These are phyloP conservation scores for Itoplectis maculator DNA, from an alignment of 2,888 invertebrate species.

Conservation along the genomic window DNA sequence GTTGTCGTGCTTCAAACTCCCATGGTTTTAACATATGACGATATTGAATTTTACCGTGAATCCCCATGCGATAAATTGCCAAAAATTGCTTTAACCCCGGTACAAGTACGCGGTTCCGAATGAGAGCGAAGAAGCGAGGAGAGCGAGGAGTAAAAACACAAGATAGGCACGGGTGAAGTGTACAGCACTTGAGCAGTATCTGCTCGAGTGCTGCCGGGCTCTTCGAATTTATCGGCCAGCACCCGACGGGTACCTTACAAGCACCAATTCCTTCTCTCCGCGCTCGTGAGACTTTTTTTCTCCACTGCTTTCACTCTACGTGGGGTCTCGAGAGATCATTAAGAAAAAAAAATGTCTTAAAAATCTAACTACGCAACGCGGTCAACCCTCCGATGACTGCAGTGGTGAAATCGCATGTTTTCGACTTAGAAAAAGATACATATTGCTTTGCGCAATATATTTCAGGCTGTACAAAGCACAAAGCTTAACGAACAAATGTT, in stretches of 20 bases:
- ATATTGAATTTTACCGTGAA: constrained; percentile 33
- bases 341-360: background rate
- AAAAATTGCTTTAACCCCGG: constrained; percentile 37
- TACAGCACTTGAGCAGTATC: constrained; percentile 74
- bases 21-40: background rate
- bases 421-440: too few species aligned
- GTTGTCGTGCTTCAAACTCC: constrained; percentile 36
- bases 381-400: too few species aligned
- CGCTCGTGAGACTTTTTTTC: constrained; percentile 53
- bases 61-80: constrained; percentile 54
- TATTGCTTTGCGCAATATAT: too few species aligned
- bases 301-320: constrained; percentile 48
- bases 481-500: too few species aligned
- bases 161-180: constrained; percentile 79
- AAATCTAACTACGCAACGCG: background rate
- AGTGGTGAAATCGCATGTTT: background rate
- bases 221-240: constrained; percentile 74
- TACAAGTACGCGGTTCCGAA: background rate
- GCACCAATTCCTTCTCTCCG: constrained; percentile 67
- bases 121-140: constrained; percentile 35
- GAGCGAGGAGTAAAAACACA: constrained; percentile 63
- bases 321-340: constrained; percentile 67
- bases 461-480: too few species aligned
- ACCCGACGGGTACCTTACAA: constrained; percentile 63
- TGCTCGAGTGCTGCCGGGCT: constrained; percentile 71